Conservation (phyloP, 2,797 vertebrate species). For the Sebastes baramenuke region DNA sequence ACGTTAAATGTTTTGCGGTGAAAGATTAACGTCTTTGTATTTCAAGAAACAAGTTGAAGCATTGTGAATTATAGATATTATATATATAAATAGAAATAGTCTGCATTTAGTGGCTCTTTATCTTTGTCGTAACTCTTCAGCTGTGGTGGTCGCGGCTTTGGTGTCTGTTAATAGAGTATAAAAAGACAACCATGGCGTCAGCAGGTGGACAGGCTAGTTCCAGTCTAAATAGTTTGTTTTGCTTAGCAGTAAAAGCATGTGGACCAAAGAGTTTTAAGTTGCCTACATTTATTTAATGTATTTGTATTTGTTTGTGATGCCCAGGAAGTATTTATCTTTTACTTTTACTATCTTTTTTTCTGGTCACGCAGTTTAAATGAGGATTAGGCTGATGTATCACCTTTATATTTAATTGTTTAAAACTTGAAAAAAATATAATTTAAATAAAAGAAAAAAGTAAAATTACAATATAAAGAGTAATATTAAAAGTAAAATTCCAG, state of each 20-base stretch:
- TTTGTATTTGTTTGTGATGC: not conserved
- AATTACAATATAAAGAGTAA: not conserved
- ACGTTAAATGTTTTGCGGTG: too few species aligned
- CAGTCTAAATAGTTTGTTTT: not conserved
- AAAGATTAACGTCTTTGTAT: not conserved
- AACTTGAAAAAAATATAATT: not conserved
- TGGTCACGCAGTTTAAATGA: not conserved
- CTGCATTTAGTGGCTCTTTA: not conserved
- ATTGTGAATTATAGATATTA: not conserved
- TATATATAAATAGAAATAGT: not conserved
- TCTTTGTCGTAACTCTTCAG: not conserved
- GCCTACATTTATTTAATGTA: not conserved
- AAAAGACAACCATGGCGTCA: rapidly evolving
- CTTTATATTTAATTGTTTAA: not conserved
- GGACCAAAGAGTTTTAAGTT: conserved; percentile 53
- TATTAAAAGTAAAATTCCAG: not conserved
- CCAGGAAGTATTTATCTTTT: not conserved
- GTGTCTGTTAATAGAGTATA: not conserved
- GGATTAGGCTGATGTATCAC: not conserved
- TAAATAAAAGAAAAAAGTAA: not conserved
- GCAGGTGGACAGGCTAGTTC: not conserved
- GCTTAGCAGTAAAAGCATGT: not conserved
- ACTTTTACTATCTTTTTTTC: not conserved
- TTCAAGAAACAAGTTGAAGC: not conserved
- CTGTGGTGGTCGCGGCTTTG: not conserved